Evolutionary conservation across 2,888 invertebrate genomes (phyloP), one percentile per base, ranked within the genome.

Genomic region (Leptopilina drosophilae): DNA sequence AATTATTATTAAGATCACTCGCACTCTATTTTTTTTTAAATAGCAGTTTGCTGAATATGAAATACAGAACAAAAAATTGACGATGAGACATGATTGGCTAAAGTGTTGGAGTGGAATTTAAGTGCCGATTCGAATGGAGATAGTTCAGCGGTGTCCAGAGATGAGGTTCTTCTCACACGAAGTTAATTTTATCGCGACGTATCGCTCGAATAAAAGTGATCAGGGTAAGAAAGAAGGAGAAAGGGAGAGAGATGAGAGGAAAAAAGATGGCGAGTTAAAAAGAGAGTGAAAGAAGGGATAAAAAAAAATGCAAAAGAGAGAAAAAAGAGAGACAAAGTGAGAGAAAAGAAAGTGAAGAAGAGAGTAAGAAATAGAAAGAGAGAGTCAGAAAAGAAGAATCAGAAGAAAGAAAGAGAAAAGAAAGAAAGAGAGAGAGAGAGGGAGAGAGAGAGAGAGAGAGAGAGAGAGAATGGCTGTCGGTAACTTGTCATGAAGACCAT

Each of bases 161-260:
- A 82, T 73, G 79, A 65, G 76, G 73, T 64, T 69, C 75, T 67
- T 80, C 81, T 80, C 82, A 81, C 81, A 81, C 81, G 83, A 82
- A 81, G 66, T 67, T 80, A 85, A 86, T 86, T 85, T 86, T 85
- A 86, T 86, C 84, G 79, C 56, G 77, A 81, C 77, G 80, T 84
- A 85, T 83, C 83, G 80, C 64, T 77, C 56, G 73, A 56, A 73
- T 73, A 62, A 79, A 80, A 81, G 65, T 33, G 26, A 64, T 20
- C 20, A 59, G 64, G 12, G 46, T 33, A 20, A 20, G 81, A 64
- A 11, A 6, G 42, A 42, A 7, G 7, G 42, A 42, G 49, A 49
- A 9, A 49, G 11, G 11, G 12, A 49, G 49, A 49, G 12, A 49
- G 11, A 46, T 9, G 7, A 46, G 46, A 46, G 46, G 7, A 9